phyloP scores from a whole-genome alignment of 2,113 vertebrate species.

The Sebastes schlegelii region DNA sequence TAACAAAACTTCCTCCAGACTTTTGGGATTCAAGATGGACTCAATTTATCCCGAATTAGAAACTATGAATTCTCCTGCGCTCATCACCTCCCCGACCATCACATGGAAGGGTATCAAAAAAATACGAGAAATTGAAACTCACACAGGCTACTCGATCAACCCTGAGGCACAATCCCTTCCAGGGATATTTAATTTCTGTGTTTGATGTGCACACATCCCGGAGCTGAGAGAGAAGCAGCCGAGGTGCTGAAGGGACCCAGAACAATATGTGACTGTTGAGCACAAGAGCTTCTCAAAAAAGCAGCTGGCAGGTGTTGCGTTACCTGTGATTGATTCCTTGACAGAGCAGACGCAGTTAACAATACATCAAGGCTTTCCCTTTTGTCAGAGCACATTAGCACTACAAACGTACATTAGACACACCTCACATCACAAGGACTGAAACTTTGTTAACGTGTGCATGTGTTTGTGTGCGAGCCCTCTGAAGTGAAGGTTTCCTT shows the following conservation, averaged over 20 bases:
- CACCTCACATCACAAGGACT: conserved; percentile 12
- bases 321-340: conserved; percentile 58
- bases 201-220: conserved; percentile 35
- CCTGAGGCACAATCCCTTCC: conserved; percentile 33
- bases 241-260: conserved; percentile 16
- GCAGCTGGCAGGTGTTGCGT: conserved; percentile 45
- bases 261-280: conserved; percentile 39
- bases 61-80: conserved; percentile 19
- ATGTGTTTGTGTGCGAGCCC: conserved; percentile 6
- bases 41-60: conserved; percentile 11
- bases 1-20: conserved; percentile 18
- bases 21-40: conserved; percentile 29
- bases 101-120: conserved; percentile 18
- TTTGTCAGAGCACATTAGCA: conserved; percentile 39
- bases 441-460: neutral
- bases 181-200: conserved; percentile 45
- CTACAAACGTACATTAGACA: conserved; percentile 27
- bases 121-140: neutral
- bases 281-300: conserved; percentile 31
- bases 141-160: conserved; percentile 24
- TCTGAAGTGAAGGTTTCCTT: conserved; percentile 43
- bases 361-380: conserved; percentile 34
- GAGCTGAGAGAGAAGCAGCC: conserved; percentile 25
- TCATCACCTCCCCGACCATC: conserved; percentile 7
- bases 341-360: conserved; percentile 29